Evolutionary conservation across 2,113 vertebrate species (phyloP), one percentile per base, ranked within the genome.

Genomic region (Cebus imitator): DNA sequence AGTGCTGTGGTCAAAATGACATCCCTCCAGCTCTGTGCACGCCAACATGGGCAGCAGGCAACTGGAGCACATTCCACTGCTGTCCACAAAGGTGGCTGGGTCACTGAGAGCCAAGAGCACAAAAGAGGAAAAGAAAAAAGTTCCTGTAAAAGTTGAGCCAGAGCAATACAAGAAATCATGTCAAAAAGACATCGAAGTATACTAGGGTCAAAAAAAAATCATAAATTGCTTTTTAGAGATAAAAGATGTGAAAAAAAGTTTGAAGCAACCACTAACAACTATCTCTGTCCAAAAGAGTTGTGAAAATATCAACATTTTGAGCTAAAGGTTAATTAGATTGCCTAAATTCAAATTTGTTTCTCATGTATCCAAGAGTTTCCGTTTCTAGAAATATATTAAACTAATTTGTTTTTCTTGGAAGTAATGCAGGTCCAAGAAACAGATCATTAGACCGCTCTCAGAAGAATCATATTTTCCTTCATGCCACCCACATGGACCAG

Each of bases 301-400:
- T 80, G 43, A 72, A 96, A 96, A 86, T 45, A 70, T 18, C 79
- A 90, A 68, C 64, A 43, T 80, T 87, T 52, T 87, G 50, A 79
- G 35, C 85, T 87, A 78, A 96, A 88, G 55, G 87, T 91, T 93
- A 82, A 94, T 91, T 58, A 90, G n/a, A 82, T 12, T 40, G 48
- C 68, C 73, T 93, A 27, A 87, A 96, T 61, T 96, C 35, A 94
- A 72, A 90, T 94, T 70, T 72, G 40, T 73, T 90, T 80, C 50
- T 80, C 5, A 95, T 92, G 68, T 43, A 76, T 37, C 80, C 72
- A 70, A 79, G 50, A 93, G 76, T 78, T 70, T 70, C 21, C 8
- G 45, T 50, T 97, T 92, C 40, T 78, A 92, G 32, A 96, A 95
- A 95, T 20, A 43, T 4, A 61, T 35, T n/a, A 66, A 70, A 70